A percentile compares a stretch with the other conserved stretches of the same genome.
Evolutionary conservation across 2,113 vertebrate genomes (phyloP).

Genomic region (Calcarius ornatus): DNA sequence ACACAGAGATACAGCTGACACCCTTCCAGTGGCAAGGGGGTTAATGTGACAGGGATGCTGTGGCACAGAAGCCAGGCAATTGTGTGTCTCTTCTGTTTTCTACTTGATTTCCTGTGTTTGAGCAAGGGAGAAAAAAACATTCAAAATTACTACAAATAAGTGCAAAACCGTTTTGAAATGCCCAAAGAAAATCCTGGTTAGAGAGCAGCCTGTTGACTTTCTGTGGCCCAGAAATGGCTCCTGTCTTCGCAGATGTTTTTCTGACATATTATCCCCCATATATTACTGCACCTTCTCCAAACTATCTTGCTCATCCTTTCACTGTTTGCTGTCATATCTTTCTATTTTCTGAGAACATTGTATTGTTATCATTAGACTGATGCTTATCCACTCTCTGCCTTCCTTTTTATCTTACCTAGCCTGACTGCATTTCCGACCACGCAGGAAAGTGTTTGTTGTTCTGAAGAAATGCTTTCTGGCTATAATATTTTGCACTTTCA

Average conservation of each 20-base stretch:
- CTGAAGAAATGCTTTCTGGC: slow-evolving; percentile 6
- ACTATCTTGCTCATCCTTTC: slow-evolving; percentile 25
- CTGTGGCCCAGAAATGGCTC: slow-evolving; percentile 21
- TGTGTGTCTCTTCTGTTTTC: neutral
- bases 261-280: neutral
- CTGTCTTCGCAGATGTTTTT: neutral
- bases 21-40: neutral
- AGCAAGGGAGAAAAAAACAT: neutral
- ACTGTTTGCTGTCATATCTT: slow-evolving; percentile 41
- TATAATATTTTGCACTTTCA: neutral
- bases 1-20: rapidly evolving
- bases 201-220: slow-evolving; percentile 22
- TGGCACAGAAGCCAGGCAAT: neutral
- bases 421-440: slow-evolving; percentile 1
- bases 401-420: slow-evolving; percentile 16
- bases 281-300: neutral
- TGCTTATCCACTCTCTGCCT: slow-evolving; percentile 28
- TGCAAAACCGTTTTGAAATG: neutral
- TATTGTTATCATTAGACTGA: slow-evolving; percentile 60
- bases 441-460: neutral
- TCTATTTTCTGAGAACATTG: slow-evolving; percentile 38
- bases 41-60: neutral
- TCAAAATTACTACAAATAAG: neutral
- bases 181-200: neutral
- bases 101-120: neutral